Evolutionary conservation across 2,797 vertebrate genomes (phyloP).

Genomic region (Podargus strigoides): DNA sequence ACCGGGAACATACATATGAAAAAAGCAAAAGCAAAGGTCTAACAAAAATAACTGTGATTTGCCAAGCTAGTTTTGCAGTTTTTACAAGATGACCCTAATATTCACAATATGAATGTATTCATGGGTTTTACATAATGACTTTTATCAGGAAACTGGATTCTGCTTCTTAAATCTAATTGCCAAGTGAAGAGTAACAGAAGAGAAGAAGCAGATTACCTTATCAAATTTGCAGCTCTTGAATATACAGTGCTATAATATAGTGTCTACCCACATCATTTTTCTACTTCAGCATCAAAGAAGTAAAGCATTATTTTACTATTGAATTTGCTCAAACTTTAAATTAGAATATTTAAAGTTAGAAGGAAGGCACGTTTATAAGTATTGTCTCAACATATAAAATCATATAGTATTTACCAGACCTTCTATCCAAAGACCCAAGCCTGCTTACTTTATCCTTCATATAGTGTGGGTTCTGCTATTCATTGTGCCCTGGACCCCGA

Average conservation of each 20-base stretch:
- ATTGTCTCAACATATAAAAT: constrained; percentile 43
- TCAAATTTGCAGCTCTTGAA: constrained; percentile 79
- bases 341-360: constrained; percentile 62
- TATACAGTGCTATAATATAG: constrained; percentile 75
- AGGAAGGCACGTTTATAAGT: constrained; percentile 43
- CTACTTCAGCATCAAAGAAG: constrained; percentile 71
- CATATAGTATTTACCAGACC: background rate
- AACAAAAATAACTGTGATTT: constrained; percentile 75
- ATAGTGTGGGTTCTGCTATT: background rate
- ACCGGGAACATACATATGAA: constrained; percentile 34
- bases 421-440: background rate
- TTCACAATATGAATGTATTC: constrained; percentile 78
- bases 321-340: constrained; percentile 71
- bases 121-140: constrained; percentile 79
- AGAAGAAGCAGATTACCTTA: constrained; percentile 78
- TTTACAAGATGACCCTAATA: constrained; percentile 79
- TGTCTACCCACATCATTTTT: constrained; percentile 74
- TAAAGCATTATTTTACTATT: constrained; percentile 67
- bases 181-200: constrained; percentile 75
- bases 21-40: constrained; percentile 72
- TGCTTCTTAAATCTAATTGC: constrained; percentile 80
- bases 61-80: constrained; percentile 71
- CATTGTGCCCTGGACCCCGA: fast-evolving
- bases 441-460: background rate
- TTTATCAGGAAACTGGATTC: constrained; percentile 78